Conservation (phyloP, 1,140 invertebrate species). For the Lepidurus packardi region DNA sequence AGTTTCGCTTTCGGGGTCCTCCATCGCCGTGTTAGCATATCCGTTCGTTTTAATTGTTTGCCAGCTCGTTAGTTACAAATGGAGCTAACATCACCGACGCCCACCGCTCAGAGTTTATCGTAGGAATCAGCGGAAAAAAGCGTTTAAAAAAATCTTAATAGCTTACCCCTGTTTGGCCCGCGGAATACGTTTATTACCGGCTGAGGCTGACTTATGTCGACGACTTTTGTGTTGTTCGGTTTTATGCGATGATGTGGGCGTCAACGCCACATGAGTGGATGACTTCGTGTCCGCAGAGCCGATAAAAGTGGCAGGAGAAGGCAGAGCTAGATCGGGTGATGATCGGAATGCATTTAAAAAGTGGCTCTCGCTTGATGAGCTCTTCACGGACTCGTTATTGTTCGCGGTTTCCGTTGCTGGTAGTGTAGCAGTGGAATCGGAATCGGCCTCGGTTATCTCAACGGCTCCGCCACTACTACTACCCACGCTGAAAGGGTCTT, state of each 20-base stretch:
- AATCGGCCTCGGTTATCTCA: background rate
- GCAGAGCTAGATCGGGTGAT: background rate
- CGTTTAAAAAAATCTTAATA: background rate
- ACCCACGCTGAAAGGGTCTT: background rate
- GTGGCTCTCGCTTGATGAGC: background rate
- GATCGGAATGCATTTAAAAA: constrained; percentile 4
- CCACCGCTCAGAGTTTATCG: constrained; percentile 1
- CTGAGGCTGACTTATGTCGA: background rate
- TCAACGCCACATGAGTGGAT: background rate
- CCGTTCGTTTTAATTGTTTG: background rate
- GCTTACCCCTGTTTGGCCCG: constrained; percentile 1
- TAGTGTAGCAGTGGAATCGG: background rate
- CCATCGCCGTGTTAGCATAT: background rate
- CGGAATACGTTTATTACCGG: constrained; percentile 9
- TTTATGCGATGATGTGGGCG: constrained; percentile 1
- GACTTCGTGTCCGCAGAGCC: background rate
- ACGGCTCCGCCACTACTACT: background rate
- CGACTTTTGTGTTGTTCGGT: constrained; percentile 9
- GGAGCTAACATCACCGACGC: constrained; percentile 7
- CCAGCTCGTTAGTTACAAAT: background rate
- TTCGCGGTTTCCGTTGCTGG: background rate
- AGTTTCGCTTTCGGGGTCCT: background rate
- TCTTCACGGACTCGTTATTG: background rate
- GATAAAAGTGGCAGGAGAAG: background rate
- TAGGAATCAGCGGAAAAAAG: background rate